A percentile compares a stretch with the other conserved stretches of the same genome.
Conservation (phyloP, 2,797 vertebrate species). For the Oophaga sylvatica region DNA sequence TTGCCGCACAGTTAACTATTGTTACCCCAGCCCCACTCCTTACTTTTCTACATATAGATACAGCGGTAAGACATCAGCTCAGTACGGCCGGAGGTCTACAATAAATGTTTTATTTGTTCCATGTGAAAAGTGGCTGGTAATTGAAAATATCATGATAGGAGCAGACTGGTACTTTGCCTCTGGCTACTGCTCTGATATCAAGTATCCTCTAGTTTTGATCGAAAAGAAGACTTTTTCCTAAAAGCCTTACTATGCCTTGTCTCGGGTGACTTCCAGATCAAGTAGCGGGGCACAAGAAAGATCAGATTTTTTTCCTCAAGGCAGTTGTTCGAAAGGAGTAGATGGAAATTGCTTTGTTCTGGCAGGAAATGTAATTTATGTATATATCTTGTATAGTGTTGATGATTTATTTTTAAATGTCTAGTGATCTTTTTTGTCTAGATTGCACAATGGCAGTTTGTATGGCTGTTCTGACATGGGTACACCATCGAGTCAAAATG, state of each 20-base stretch:
- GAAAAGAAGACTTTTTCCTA: background rate
- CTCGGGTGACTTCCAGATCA: slow-evolving; percentile 6
- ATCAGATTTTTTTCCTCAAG: background rate
- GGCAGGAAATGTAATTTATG: background rate
- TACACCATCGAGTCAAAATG: no score
- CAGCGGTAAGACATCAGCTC: background rate
- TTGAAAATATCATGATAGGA: slow-evolving; percentile 13
- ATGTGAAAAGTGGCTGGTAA: slow-evolving; percentile 8
- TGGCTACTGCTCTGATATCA: background rate
- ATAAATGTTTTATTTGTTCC: slow-evolving; percentile 48
- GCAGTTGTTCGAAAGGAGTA: background rate
- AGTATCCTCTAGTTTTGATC: background rate
- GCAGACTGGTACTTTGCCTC: background rate
- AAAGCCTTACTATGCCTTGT: background rate
- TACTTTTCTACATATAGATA: background rate
- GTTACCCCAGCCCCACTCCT: background rate
- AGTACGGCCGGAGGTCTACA: slow-evolving; percentile 13
- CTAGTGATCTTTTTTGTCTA: no score
- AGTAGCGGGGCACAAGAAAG: background rate
- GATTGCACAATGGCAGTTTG: no score
- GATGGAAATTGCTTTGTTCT: background rate
- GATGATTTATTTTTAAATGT: no score
- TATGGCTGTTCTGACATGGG: no score
- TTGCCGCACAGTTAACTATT: slow-evolving; percentile 40
- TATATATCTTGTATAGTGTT: no score